Base-by-base conservation (phyloP, 1,140 invertebrate genomes). In the Drosophila biarmipes region DNA sequence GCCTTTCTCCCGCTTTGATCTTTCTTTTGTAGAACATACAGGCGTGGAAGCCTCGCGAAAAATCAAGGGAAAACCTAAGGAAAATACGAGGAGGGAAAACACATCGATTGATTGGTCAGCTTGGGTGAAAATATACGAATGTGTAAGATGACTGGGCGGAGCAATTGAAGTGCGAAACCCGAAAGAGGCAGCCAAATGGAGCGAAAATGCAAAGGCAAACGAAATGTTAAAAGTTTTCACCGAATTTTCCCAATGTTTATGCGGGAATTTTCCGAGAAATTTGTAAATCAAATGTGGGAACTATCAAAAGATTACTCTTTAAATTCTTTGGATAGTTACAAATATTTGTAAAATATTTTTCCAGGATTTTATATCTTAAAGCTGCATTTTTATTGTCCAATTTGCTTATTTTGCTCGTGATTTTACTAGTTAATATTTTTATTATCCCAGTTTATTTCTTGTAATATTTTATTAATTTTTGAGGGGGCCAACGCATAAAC, bases 1-100 rank as follows among this genome's bases (percentile, higher is more conserved):
- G 35, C 12, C n/a, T 37, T 10, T 40, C 15, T 15, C 7, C 46
- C 69, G 62, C 75, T 82, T 82, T 82, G 80, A 82, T 82, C 80
- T 82, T 69, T 69, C 34, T 38, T 38, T 40, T 17, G 53, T 52
- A 34, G 56, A 31, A 38, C 10, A 24, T 15, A 21, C 10, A 29
- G 46, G 43, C 48, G 43, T 43, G 43, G 40, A 42, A 61, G 62
- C 46, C 66, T 21, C 62, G 48, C 38, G 58, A 29, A 31, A 55
- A 43, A 21, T 19, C 55, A 64, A 43, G 46, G 51, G 15, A 73
- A 54, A 43, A 63, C 29, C 54, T 21, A 34, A 21, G 53, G 54
- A 63, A 62, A 31, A 54, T 24, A n/a, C 14, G 21, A 17, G 17
- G 17, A 7, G 17, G 11, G 1, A 17, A 59, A 59, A 67, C 46